Evolutionary conservation across 2,797 vertebrate genomes (phyloP), one percentile per base, ranked within the genome.

Genomic region (Ispidina lecontei): DNA sequence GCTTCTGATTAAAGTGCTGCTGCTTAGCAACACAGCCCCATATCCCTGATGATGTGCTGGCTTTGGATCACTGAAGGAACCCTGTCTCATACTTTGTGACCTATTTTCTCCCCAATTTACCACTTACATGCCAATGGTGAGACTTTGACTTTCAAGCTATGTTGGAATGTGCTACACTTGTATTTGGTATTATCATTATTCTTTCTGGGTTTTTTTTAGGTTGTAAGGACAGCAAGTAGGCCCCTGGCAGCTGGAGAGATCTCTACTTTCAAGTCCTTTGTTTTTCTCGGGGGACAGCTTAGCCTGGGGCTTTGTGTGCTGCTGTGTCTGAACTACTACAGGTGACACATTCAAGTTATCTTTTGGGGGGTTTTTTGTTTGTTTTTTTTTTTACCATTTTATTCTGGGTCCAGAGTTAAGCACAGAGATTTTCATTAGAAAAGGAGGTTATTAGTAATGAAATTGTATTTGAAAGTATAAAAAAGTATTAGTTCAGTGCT

Each of bases 311-410:
- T 99, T 14, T 98, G 98, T 29, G 94, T 99, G 76, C 98, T 99
- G 43, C 97, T 99, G 52, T 99, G 98, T 93, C 98, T 99, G 78
- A 99, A 99, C 97, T 97, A 98, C 94, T 99, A 99, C 95, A 99
- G 99, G 99, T 99, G 96, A 90, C 3, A 47, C 80, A 68, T 35
- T 49, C 16, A 58, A 65, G 7, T 85, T 71, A 6, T 12, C 29
- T 86, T 84, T 35, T 37, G 12, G 37, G 15, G 49, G 3, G 0
- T 26, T 56, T 64, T 47, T 28, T 5, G 59, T 44, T 37, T 37
- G 37, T 13, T 37, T 37, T 11, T 12, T 37, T 37, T 37, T 37
- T 37, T 37, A 37, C 37, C 37, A 41, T 37, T 39, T 79, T 2
- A 4, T 63, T 84, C 33, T 3, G 4, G 2, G 17, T n/a, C 22